These are phyloP conservation scores for Drosophila pallidifrons DNA, from an alignment of 1,140 invertebrate genomes.

Conservation along the genomic window DNA sequence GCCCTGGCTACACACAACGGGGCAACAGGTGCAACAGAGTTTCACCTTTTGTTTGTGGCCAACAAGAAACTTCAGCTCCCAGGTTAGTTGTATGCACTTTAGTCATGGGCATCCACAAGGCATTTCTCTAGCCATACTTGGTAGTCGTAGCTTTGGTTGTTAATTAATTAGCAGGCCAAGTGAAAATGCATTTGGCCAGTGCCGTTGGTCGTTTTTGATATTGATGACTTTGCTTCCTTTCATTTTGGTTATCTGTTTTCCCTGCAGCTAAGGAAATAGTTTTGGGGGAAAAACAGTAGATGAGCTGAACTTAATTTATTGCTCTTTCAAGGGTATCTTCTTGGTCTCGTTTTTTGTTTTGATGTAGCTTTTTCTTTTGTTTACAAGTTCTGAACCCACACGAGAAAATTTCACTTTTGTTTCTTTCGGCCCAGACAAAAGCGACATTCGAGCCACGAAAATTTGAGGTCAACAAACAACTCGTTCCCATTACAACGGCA, in stretches of 20 bases:
- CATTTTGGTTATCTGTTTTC: slow-evolving; percentile 42
- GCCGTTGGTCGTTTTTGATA: slow-evolving; percentile 41
- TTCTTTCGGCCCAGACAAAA: slow-evolving; percentile 60
- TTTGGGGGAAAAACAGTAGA: too few species aligned
- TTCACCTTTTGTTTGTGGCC: slow-evolving; percentile 46
- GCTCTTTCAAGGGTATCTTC: slow-evolving; percentile 2
- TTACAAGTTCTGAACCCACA: slow-evolving; percentile 71
- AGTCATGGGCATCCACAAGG: slow-evolving; percentile 34
- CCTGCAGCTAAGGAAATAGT: slow-evolving; percentile 4
- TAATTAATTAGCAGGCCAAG: slow-evolving; percentile 74
- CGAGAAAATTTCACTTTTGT: slow-evolving; percentile 77
- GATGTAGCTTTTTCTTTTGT: background rate
- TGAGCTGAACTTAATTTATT: background rate
- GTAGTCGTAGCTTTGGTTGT: slow-evolving; percentile 16
- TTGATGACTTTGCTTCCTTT: slow-evolving; percentile 47
- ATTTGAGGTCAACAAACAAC: slow-evolving; percentile 73
- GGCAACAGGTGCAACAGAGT: slow-evolving; percentile 51
- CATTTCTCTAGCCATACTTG: slow-evolving; percentile 43
- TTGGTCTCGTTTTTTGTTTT: background rate
- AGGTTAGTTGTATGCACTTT: slow-evolving; percentile 27
- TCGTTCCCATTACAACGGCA: slow-evolving; percentile 64
- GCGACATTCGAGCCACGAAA: slow-evolving; percentile 75
- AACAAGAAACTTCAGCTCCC: background rate
- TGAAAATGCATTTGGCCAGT: slow-evolving; percentile 70
- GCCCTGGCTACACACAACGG: slow-evolving; percentile 13